Evolutionary conservation across 64 coral and sea anemone genomes (phyloP).

Genomic region (Cladopsammia gracilis): DNA sequence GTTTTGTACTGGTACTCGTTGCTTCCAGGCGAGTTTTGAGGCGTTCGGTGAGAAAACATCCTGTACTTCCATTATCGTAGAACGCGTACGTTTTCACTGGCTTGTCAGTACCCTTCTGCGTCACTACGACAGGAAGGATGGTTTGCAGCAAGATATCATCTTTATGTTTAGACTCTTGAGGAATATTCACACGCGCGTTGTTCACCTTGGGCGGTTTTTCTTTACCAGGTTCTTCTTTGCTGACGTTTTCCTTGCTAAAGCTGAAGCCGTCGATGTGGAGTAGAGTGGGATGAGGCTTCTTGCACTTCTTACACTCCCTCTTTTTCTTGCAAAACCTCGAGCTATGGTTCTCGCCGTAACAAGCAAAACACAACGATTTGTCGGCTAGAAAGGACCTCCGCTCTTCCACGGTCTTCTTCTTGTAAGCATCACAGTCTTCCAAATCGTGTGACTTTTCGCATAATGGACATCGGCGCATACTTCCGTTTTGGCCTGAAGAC

Average conservation of each 20-base stretch:
- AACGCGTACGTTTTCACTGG: slow-evolving; percentile 64
- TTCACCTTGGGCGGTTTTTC: slow-evolving; percentile 45
- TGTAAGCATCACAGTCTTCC: slow-evolving; percentile 69
- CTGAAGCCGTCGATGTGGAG: slow-evolving; percentile 75
- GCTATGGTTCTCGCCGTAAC: slow-evolving; percentile 70
- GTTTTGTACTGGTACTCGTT: slow-evolving; percentile 48
- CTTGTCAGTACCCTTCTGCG: slow-evolving; percentile 27
- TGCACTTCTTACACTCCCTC: slow-evolving; percentile 62
- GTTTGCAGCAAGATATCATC: slow-evolving; percentile 50
- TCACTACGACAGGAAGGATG: slow-evolving; percentile 71
- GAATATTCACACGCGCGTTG: slow-evolving; percentile 35
- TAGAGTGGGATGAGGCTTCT: slow-evolving; percentile 72
- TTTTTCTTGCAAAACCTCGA: slow-evolving; percentile 62
- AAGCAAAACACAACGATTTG: slow-evolving; percentile 65
- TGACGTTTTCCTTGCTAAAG: slow-evolving; percentile 1
- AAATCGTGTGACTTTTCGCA: slow-evolving; percentile 51
- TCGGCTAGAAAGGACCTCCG: slow-evolving; percentile 71
- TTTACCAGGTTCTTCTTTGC: slow-evolving; percentile 17
- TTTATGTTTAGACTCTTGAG: slow-evolving; percentile 14
- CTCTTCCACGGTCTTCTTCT: slow-evolving; percentile 72
- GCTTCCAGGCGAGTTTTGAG: slow-evolving; percentile 42
- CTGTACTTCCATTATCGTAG: slow-evolving; percentile 77
- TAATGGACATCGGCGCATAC: slow-evolving; percentile 11
- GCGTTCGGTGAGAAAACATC: slow-evolving; percentile 73
- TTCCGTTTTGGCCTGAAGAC: slow-evolving; percentile 44